Percentiles rank a stretch among this genome's conserved stretches.
These are phyloP conservation scores for Medauroidea extradentata DNA, from an alignment of 1,140 invertebrate genomes.

Conservation along the genomic window DNA sequence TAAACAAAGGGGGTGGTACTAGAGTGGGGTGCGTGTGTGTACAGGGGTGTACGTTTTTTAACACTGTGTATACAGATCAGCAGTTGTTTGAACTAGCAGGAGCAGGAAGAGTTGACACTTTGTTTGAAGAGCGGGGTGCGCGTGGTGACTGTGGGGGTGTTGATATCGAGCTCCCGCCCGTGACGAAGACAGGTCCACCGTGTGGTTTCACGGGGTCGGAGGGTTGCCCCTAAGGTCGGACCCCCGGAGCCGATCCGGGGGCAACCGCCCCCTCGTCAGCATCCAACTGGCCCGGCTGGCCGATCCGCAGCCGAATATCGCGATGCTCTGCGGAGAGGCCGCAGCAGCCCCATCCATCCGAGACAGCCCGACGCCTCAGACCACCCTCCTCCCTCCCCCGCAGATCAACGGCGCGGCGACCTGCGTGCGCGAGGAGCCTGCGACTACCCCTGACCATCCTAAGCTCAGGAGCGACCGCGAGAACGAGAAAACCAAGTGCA, in stretches of 20 bases:
- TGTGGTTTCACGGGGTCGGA: constrained; percentile 33
- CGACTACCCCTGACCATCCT: constrained; percentile 16
- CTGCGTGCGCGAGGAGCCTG: constrained; percentile 21
- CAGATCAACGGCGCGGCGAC: constrained; percentile 34
- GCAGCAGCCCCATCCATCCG: constrained; percentile 17
- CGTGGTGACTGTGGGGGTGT: no score
- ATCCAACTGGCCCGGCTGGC: constrained; percentile 18
- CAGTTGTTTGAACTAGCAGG: no score
- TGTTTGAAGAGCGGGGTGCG: no score
- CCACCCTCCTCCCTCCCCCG: constrained; percentile 33
- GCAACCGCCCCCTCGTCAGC: constrained; percentile 13
- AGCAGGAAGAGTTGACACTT: no score
- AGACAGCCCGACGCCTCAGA: constrained; percentile 19
- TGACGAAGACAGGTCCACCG: constrained; percentile 18
- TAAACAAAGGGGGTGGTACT: no score
- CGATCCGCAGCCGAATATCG: constrained; percentile 10
- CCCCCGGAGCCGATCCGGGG: constrained; percentile 9
- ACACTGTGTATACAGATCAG: no score
- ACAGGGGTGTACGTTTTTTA: no score
- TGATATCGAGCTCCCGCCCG: no score
- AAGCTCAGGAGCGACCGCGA: constrained; percentile 15
- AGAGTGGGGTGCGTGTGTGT: no score
- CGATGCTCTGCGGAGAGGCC: neutral
- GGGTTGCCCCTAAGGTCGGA: constrained; percentile 30
- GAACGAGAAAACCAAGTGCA: constrained; percentile 22